Conservation (phyloP, 2,888 invertebrate species). For the Tetrapedia diversipes region DNA sequence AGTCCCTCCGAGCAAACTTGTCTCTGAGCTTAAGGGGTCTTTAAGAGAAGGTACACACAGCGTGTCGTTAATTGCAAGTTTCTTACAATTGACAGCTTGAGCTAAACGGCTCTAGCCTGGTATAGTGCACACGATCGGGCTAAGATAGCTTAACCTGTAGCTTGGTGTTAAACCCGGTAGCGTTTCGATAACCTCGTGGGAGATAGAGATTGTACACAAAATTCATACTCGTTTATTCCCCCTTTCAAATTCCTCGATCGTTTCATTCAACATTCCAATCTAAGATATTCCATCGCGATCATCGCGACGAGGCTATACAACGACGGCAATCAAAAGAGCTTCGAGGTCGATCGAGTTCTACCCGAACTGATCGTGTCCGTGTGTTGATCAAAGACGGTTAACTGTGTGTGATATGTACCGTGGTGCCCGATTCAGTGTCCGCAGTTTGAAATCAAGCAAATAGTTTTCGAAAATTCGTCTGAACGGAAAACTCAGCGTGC, state of each 20-base stretch:
- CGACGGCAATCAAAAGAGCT: background rate
- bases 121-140: conserved; percentile 53
- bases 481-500: no score
- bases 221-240: background rate
- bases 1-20: conserved; percentile 24
- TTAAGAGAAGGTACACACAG: conserved; percentile 14
- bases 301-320: background rate
- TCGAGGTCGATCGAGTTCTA: background rate
- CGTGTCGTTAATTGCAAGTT: conserved; percentile 53
- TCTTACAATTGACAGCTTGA: conserved; percentile 40
- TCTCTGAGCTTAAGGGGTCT: conserved; percentile 15
- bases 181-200: conserved; percentile 12
- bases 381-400: no score
- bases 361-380: background rate
- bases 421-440: no score
- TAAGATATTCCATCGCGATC: background rate
- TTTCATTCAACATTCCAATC: background rate
- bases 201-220: background rate
- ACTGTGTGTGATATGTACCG: no score
- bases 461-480: no score
- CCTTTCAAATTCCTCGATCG: background rate
- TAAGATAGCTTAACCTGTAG: conserved; percentile 44
- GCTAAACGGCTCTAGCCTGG: conserved; percentile 22
- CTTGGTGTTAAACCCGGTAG: conserved; percentile 16
- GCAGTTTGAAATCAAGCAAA: no score